Evolutionary conservation across 2,113 vertebrate species (phyloP).

Genomic region (Scatophagus argus): DNA sequence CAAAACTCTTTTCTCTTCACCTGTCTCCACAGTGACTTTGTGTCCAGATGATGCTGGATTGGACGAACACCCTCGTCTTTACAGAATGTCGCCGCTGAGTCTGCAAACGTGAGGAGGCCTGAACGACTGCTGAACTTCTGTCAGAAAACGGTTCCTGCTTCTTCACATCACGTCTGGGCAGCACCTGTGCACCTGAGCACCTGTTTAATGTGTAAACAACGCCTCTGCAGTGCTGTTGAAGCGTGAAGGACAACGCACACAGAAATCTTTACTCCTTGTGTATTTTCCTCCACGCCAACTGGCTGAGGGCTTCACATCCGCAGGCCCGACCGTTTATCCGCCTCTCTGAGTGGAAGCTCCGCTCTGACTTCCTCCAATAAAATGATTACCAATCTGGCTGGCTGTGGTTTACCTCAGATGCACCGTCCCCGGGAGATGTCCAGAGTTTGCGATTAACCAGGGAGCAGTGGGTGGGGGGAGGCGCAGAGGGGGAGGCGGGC

Average conservation of each 20-base stretch:
- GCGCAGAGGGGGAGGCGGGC: neutral
- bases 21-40: neutral
- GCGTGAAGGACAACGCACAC: neutral
- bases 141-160: no score
- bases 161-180: no score
- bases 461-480: neutral
- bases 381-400: slow-evolving; percentile 67
- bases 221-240: slow-evolving; percentile 1
- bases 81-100: neutral
- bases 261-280: slow-evolving; percentile 10
- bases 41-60: no score
- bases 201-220: slow-evolving; percentile 44
- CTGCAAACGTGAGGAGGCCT: neutral
- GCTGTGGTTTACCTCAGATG: slow-evolving; percentile 65
- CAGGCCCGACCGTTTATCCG: slow-evolving; percentile 36
- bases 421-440: slow-evolving; percentile 60
- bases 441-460: slow-evolving; percentile 53
- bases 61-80: no score
- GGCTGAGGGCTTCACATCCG: slow-evolving; percentile 17
- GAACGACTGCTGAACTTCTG: no score
- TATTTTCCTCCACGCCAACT: slow-evolving; percentile 44
- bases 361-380: slow-evolving; percentile 64
- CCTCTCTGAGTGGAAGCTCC: slow-evolving; percentile 21
- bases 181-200: no score
- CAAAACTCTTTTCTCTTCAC: neutral